A percentile compares a stretch with the other conserved stretches of the same genome.
Evolutionary conservation across 2,888 invertebrate genomes (phyloP).

Genomic region (Drosophila birchii): DNA sequence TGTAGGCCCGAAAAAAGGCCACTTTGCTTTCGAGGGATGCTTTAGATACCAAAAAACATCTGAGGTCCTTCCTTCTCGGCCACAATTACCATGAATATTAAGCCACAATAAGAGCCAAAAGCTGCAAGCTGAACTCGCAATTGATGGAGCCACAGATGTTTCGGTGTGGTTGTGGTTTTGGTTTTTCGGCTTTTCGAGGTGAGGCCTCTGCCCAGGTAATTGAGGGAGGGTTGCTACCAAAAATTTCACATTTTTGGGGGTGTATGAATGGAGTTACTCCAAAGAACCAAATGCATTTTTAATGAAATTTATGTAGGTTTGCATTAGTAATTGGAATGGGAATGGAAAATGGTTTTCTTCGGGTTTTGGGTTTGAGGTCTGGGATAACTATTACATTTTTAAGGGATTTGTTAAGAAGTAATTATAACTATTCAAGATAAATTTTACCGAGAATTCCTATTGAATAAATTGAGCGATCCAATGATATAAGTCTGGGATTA

Average conservation of each 20-base stretch:
- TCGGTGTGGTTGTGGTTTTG: slow-evolving; percentile 40
- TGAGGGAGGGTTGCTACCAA: slow-evolving; percentile 49
- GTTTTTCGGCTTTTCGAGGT: slow-evolving; percentile 36
- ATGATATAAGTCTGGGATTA: no score
- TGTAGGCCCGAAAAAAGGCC: slow-evolving; percentile 56
- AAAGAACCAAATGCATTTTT: slow-evolving; percentile 68
- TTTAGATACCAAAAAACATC: slow-evolving; percentile 59
- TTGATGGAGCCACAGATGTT: slow-evolving; percentile 62
- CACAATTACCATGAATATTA: slow-evolving; percentile 75
- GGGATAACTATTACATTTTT: slow-evolving; percentile 2
- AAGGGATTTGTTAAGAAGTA: background rate
- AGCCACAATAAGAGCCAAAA: slow-evolving; percentile 59
- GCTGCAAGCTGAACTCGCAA: slow-evolving; percentile 56
- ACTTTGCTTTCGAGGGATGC: slow-evolving; percentile 54
- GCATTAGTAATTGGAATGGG: slow-evolving; percentile 58
- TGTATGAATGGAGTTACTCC: background rate
- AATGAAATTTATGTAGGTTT: slow-evolving; percentile 71
- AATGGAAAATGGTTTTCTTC: slow-evolving; percentile 27
- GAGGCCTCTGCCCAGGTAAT: slow-evolving; percentile 45
- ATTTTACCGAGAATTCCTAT: no score
- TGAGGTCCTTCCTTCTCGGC: slow-evolving; percentile 54
- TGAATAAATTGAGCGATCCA: no score
- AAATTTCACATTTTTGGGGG: slow-evolving; percentile 26
- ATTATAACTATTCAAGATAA: background rate
- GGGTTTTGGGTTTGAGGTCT: background rate